Evolutionary conservation across 23 tunicate genomes (phyloP).

Genomic region (Aplidium turbinatum): DNA sequence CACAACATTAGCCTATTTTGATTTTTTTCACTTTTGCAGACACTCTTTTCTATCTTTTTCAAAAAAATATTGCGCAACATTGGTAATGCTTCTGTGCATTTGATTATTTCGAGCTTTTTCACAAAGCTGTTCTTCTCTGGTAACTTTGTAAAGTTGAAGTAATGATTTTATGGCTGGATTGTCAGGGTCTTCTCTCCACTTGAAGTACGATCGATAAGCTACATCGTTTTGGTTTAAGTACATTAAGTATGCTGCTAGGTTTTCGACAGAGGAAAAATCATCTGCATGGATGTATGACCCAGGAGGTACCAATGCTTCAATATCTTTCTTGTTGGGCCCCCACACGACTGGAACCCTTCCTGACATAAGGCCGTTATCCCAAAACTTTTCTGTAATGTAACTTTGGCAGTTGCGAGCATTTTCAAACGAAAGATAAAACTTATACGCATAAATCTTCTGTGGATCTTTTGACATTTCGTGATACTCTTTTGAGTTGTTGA

Average conservation of each 20-base stretch:
- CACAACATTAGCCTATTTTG: not conserved
- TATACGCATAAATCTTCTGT: slow-evolving; percentile 23
- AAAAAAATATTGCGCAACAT: not conserved
- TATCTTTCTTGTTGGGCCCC: slow-evolving; percentile 55
- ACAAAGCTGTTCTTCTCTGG: slow-evolving; percentile 23
- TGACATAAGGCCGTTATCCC: slow-evolving; percentile 28
- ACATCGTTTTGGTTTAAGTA: slow-evolving; percentile 27
- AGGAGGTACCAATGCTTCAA: slow-evolving; percentile 41
- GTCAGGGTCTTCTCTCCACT: slow-evolving; percentile 36
- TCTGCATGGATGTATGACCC: slow-evolving; percentile 62
- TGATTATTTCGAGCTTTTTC: slow-evolving; percentile 17
- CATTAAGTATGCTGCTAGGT: slow-evolving; percentile 36
- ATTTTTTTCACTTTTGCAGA: not conserved
- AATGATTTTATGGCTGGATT: not conserved
- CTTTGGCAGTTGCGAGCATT: slow-evolving; percentile 41
- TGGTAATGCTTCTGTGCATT: not conserved
- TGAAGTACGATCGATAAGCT: slow-evolving; percentile 44
- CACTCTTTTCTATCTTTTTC: slow-evolving; percentile 16
- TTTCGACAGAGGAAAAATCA: slow-evolving; percentile 37
- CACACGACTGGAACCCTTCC: slow-evolving; percentile 69
- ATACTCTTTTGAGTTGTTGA: slow-evolving; percentile 17
- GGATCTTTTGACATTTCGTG: not conserved
- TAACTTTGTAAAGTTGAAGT: not conserved
- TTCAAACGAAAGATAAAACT: slow-evolving; percentile 60
- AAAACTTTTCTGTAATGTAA: slow-evolving; percentile 69